phyloP scores from a whole-genome alignment of 2,888 invertebrate species.

The Drosophila imparisetae region DNA sequence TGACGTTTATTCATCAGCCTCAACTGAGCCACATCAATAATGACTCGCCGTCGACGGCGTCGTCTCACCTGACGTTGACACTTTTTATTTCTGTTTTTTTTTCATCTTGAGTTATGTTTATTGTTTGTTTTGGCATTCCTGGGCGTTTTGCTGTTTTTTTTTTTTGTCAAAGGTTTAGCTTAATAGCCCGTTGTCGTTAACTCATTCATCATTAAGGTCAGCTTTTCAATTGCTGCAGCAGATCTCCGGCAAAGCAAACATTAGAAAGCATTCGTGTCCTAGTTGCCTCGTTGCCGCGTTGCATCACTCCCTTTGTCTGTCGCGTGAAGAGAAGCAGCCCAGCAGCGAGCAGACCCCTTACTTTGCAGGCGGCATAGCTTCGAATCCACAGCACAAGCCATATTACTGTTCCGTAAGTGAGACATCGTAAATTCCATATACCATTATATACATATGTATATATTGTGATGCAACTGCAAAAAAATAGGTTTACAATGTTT shows the following conservation, averaged over 20 bases:
- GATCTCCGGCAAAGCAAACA: constrained; percentile 8
- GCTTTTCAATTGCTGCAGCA: constrained; percentile 44
- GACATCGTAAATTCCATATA: background rate
- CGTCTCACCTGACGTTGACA: constrained; percentile 53
- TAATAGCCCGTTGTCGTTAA: constrained; percentile 48
- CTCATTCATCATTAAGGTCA: constrained; percentile 70
- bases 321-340: constrained; percentile 1
- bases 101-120: constrained; percentile 65
- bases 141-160: constrained; percentile 37
- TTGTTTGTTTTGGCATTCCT: constrained; percentile 66
- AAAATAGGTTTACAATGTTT: background rate
- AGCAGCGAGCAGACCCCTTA: background rate
- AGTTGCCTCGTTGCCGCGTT: background rate
- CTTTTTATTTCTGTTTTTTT: constrained; percentile 52
- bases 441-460: background rate
- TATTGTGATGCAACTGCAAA: background rate
- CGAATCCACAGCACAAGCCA: too few relatives aligned
- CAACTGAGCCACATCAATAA: constrained; percentile 62
- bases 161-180: constrained; percentile 41
- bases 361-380: too few relatives aligned
- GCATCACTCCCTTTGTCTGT: constrained; percentile 4
- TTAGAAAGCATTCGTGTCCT: constrained; percentile 38
- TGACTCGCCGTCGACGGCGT: constrained; percentile 38
- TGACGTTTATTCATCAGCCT: constrained; percentile 63
- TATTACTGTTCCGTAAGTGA: too few relatives aligned